Evolutionary conservation across 2,888 invertebrate genomes (phyloP).

Genomic region (Phlogophora meticulosa): DNA sequence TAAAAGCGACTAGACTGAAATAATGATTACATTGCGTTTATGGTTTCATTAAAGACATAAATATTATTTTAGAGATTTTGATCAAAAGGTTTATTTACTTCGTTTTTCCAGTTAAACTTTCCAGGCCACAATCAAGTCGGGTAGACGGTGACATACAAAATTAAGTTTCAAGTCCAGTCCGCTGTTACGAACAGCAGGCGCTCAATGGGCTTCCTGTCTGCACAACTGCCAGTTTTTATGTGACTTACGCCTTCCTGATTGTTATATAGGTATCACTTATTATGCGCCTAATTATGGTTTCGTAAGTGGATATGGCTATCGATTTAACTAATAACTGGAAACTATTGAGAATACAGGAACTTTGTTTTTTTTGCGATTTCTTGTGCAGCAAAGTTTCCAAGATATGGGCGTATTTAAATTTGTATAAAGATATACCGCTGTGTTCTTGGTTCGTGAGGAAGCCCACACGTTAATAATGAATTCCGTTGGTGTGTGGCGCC

Average conservation of each 20-base stretch:
- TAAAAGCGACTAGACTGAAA: conserved; percentile 26
- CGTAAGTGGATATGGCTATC: conserved; percentile 51
- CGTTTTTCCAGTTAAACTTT: neutral
- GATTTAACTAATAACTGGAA: conserved; percentile 46
- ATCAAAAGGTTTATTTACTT: neutral
- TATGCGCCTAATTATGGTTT: conserved; percentile 59
- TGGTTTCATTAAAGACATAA: neutral
- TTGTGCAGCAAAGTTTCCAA: conserved; percentile 18
- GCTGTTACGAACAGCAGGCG: conserved; percentile 46
- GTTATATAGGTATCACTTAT: conserved; percentile 56
- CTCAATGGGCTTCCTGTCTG: conserved; percentile 60
- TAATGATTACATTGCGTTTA: conserved; percentile 9
- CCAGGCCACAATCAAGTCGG: conserved; percentile 9
- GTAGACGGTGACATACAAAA: conserved; percentile 51
- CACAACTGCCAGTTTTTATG: conserved; percentile 51
- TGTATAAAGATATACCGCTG: conserved; percentile 26
- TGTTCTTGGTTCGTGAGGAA: conserved; percentile 56
- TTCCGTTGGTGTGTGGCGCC: conserved; percentile 66
- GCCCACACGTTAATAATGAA: conserved; percentile 64
- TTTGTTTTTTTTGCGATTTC: conserved; percentile 25
- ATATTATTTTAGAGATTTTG: conserved; percentile 4
- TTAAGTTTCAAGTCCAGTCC: conserved; percentile 42
- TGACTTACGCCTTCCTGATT: conserved; percentile 62
- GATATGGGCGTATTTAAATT: conserved; percentile 28
- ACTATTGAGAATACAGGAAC: conserved; percentile 40